Percentiles rank a stretch among this genome's conserved stretches.
These are phyloP conservation scores for Lepidocolaptes lacrymiger DNA, from an alignment of 2,797 vertebrate genomes.

Conservation along the genomic window DNA sequence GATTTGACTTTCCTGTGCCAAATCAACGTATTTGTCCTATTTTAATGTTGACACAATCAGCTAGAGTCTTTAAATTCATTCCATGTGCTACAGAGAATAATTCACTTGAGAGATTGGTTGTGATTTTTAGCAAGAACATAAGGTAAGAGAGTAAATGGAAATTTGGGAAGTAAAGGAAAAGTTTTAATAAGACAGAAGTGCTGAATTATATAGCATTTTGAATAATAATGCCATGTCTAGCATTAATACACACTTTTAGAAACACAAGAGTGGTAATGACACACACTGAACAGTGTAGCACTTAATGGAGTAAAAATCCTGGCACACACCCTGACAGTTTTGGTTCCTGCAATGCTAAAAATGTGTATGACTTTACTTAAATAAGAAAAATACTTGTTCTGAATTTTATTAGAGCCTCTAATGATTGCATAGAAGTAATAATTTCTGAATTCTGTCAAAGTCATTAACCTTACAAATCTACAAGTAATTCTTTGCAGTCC, in stretches of 20 bases:
- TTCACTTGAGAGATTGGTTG: background rate
- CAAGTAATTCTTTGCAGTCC: background rate
- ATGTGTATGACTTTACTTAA: background rate
- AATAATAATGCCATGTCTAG: background rate
- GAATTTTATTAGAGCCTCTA: background rate
- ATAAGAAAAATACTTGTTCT: background rate
- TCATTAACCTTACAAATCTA: background rate
- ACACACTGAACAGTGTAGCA: background rate
- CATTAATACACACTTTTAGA: background rate
- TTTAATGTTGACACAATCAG: slow-evolving; percentile 45
- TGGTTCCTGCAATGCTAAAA: background rate
- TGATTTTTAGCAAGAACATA: slow-evolving; percentile 37
- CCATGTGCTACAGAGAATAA: slow-evolving; percentile 17
- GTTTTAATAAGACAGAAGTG: background rate
- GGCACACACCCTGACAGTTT: background rate
- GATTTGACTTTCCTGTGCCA: slow-evolving; percentile 40
- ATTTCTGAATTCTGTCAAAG: background rate
- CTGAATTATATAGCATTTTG: background rate
- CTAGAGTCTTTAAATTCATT: slow-evolving; percentile 55
- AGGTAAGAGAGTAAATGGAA: background rate
- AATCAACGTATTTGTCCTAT: slow-evolving; percentile 53
- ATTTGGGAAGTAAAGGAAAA: background rate
- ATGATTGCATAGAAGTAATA: background rate
- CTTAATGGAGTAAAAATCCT: background rate
- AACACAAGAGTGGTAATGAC: background rate